Base-by-base conservation (phyloP, 2,888 invertebrate species). In the Tetrapedia diversipes region DNA sequence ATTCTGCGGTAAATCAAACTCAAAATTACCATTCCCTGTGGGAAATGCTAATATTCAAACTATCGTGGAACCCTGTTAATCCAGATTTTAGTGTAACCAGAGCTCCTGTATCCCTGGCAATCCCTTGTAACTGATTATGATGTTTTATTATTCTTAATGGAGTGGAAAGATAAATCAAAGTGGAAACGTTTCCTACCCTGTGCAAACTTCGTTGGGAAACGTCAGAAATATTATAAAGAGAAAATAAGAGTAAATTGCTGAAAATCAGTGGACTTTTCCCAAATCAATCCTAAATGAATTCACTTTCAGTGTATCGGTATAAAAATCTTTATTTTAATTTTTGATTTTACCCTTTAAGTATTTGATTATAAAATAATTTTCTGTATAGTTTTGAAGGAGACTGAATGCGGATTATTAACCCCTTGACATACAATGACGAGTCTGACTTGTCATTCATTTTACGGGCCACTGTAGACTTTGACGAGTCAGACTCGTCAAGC, bases 1-100 rank as follows among this genome's bases (percentile, higher is more conserved):
- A 66, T 66, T 49, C 22, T 47, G 10, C 66, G n/a, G 59, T 74
- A 75, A 75, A 75, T 75, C 75, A 75, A 74, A 65, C 57, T 74
- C 74, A 75, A 75, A 75, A 75, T 75, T 75, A 41, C 59, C 43
- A 22, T 27, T n/a, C 45, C 73, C 54, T 3, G 11, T 29, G 75
- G 75, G 75, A 66, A 66, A 75, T 59, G 75, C 60, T 74, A 66
- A 74, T 66, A 66, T 54, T 53, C 59, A 54, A 74, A 75, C 75
- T 54, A 75, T 59, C 54, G n/a, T 22, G 53, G 34, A 75, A 74
- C 41, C 75, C 22, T 41, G 75, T 74, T 75, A 66, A 75, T 75
- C 60, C 66, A 45, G 66, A 75, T 75, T 66, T 75, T 60, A 75
- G 53, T 75, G 75, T 74, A 75, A 74, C 75, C 11, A 34, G 45